A percentile compares a stretch with the other conserved stretches of the same genome.
Conservation (phyloP, 2,888 invertebrate species). For the Phyto melanocephala region DNA sequence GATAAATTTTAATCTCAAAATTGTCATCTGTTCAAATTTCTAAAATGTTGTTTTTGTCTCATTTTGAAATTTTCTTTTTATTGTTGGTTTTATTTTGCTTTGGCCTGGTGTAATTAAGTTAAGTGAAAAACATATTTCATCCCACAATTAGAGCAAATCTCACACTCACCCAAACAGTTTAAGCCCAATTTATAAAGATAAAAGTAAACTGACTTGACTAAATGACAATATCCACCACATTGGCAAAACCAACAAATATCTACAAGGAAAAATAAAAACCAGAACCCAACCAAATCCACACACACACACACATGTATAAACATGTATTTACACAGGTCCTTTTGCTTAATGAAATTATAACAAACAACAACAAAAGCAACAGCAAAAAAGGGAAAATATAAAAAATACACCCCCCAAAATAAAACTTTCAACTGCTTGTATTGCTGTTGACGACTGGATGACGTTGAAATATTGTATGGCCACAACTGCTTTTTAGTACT, state of each 20-base stretch:
- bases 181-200: conserved; percentile 62
- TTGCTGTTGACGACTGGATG: conserved; percentile 8
- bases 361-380: conserved; percentile 4
- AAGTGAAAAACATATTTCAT: conserved; percentile 66
- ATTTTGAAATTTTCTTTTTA: background rate
- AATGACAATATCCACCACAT: conserved; percentile 50
- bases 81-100: background rate
- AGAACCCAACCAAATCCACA: background rate
- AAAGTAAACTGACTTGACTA: conserved; percentile 58
- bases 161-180: conserved; percentile 52
- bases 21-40: conserved; percentile 40
- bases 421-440: conserved; percentile 15
- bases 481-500: background rate
- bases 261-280: background rate
- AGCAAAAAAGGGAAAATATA: too few species aligned
- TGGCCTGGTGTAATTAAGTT: conserved; percentile 64
- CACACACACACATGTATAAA: background rate
- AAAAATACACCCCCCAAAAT: conserved; percentile 12
- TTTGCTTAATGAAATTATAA: conserved; percentile 19
- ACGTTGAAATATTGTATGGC: conserved; percentile 43
- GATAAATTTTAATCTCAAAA: conserved; percentile 34
- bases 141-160: conserved; percentile 58
- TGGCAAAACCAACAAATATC: background rate
- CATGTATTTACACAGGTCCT: conserved; percentile 44
- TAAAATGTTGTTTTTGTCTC: background rate